phyloP scores from a whole-genome alignment of 92 coral and sea anemone species.

The Anthopleura xanthogrammica region DNA sequence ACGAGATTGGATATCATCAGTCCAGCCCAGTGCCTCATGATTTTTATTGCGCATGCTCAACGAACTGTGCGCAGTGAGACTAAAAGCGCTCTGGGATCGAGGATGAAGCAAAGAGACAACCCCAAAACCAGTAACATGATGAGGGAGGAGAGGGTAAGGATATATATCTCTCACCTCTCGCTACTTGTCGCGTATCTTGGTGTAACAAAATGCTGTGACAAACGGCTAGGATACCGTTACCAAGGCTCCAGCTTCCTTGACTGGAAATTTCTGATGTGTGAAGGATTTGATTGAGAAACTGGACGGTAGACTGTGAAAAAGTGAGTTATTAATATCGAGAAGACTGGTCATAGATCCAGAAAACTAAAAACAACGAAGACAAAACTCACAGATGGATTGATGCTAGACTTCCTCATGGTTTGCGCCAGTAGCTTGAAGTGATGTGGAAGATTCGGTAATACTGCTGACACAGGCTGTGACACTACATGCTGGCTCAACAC shows the following conservation, averaged over 20 bases:
- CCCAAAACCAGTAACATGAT: not conserved
- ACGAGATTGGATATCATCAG: too few relatives aligned
- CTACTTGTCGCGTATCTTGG: conserved; percentile 77
- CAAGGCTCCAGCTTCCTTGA: conserved; percentile 73
- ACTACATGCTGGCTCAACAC: conserved; percentile 86
- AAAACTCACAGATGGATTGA: conserved; percentile 79
- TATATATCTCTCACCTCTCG: conserved; percentile 43
- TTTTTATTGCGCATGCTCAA: not conserved
- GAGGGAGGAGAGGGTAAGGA: not conserved
- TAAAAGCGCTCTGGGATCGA: not conserved
- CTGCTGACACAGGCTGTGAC: conserved; percentile 72
- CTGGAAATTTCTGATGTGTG: conserved; percentile 62
- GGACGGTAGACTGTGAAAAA: conserved; percentile 70
- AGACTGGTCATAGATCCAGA: not conserved
- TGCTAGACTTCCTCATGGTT: conserved; percentile 80
- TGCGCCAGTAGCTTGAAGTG: conserved; percentile 83
- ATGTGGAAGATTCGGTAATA: conserved; percentile 75
- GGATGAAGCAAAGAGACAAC: too few relatives aligned
- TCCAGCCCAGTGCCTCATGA: not conserved
- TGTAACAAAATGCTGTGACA: conserved; percentile 88
- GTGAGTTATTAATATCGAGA: not conserved
- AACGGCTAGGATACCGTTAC: conserved; percentile 87
- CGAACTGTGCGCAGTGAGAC: not conserved
- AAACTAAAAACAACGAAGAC: not conserved
- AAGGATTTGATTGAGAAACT: conserved; percentile 73